A percentile compares a stretch with the other conserved stretches of the same genome.
Evolutionary conservation across 1,140 invertebrate species (phyloP).

Genomic region (Prorops nasuta): DNA sequence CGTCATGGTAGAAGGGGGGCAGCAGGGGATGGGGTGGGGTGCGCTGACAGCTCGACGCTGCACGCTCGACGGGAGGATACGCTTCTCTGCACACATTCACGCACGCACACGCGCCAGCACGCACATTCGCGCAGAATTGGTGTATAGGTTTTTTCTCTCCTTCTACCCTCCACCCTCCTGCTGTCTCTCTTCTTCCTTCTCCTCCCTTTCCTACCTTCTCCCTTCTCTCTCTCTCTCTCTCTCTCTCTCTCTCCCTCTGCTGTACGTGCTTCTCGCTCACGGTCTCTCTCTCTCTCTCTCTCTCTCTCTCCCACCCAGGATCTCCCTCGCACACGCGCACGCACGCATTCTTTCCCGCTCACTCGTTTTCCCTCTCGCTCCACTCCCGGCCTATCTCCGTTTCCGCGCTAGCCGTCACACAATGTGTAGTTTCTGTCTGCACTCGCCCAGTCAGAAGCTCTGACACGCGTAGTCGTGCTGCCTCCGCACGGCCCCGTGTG

Average conservation of each 20-base stretch:
- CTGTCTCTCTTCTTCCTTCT: conserved; percentile 16
- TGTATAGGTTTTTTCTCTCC: conserved; percentile 18
- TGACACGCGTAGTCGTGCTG: conserved; percentile 39
- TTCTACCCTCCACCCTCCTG: conserved; percentile 14
- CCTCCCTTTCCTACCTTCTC: conserved; percentile 15
- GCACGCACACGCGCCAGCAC: conserved; percentile 24
- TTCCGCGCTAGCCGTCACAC: conserved; percentile 47
- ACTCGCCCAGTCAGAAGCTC: conserved; percentile 45
- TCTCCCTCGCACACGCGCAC: not conserved
- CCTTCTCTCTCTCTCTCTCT: conserved; percentile 11
- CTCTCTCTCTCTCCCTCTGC: conserved; percentile 15
- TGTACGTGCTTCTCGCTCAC: conserved; percentile 8
- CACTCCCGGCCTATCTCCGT: conserved; percentile 29
- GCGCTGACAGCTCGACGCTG: conserved; percentile 56
- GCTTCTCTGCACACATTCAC: conserved; percentile 52
- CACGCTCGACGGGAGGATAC: conserved; percentile 53
- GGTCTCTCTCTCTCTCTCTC: conserved; percentile 18
- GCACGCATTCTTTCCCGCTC: too few species aligned
- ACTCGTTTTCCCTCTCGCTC: conserved; percentile 30
- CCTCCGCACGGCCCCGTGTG: conserved; percentile 30
- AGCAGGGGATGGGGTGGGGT: conserved; percentile 49
- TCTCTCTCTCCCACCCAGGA: conserved; percentile 11
- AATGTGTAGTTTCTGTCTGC: conserved; percentile 50
- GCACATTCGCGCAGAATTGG: not conserved
- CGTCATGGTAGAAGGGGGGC: conserved; percentile 18